Conservation (phyloP, 1,140 invertebrate species). For the Pseudoatta argentina region DNA sequence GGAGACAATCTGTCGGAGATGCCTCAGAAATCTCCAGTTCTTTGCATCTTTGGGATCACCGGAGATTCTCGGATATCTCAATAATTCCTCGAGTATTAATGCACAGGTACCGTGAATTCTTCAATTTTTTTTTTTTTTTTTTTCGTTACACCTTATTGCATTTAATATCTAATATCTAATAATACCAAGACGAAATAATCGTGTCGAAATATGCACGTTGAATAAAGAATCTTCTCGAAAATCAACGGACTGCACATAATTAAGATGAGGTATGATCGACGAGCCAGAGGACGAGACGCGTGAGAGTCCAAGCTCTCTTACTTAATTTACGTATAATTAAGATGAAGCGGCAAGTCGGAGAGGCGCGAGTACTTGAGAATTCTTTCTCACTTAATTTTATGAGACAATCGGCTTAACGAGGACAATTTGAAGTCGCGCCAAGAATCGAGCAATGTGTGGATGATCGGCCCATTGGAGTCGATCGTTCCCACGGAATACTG, state of each 20-base stretch:
- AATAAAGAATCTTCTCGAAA: neutral
- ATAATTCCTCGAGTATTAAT: conserved; percentile 5
- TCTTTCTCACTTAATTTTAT: conserved; percentile 43
- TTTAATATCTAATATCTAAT: too few relatives aligned
- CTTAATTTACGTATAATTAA: conserved; percentile 53
- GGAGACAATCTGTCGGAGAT: conserved; percentile 40
- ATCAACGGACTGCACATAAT: conserved; percentile 9
- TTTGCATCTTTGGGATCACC: conserved; percentile 33
- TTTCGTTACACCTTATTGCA: neutral
- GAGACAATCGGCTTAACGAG: conserved; percentile 50
- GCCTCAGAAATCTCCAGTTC: conserved; percentile 28
- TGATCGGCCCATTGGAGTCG: neutral
- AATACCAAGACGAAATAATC: neutral
- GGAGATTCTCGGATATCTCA: conserved; percentile 28
- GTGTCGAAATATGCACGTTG: neutral
- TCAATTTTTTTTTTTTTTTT: neutral
- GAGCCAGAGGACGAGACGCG: neutral
- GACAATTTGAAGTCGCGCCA: conserved; percentile 28
- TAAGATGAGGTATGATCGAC: conserved; percentile 7
- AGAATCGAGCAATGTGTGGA: neutral
- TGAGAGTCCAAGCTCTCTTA: neutral
- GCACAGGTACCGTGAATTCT: neutral
- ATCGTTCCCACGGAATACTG: neutral
- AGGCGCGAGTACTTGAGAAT: neutral
- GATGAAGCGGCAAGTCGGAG: neutral